A percentile compares a stretch with the other conserved stretches of the same genome.
Evolutionary conservation across 1,140 invertebrate species (phyloP).

Genomic region (Meloidogyne exigua): DNA sequence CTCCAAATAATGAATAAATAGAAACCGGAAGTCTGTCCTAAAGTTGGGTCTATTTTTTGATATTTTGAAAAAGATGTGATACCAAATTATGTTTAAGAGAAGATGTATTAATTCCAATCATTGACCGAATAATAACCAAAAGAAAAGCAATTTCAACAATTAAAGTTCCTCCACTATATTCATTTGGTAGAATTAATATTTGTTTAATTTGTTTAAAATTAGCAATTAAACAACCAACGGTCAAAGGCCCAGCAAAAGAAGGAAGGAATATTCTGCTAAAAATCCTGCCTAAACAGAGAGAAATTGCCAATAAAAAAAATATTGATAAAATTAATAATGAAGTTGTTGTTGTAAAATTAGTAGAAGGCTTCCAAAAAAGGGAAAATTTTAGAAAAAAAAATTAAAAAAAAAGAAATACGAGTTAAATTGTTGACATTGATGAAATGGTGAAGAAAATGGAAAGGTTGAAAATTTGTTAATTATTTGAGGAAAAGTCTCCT

Average conservation of each 20-base stretch:
- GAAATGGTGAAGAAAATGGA: not conserved
- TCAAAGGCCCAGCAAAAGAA: slow-evolving; percentile 29
- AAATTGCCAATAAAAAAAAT: slow-evolving; percentile 41
- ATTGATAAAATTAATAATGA: slow-evolving; percentile 31
- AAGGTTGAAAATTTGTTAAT: not conserved
- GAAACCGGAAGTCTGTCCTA: too few species aligned
- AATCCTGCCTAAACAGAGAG: slow-evolving; percentile 38
- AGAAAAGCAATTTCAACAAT: slow-evolving; percentile 49
- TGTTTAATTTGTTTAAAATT: slow-evolving; percentile 71
- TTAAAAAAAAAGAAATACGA: not conserved
- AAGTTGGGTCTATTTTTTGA: too few species aligned
- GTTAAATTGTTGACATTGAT: not conserved
- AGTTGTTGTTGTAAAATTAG: not conserved
- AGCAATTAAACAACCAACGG: slow-evolving; percentile 74
- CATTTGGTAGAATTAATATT: slow-evolving; percentile 55
- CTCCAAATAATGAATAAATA: too few species aligned
- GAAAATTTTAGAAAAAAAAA: not conserved
- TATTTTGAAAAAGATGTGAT: slow-evolving; percentile 61
- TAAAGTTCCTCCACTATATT: slow-evolving; percentile 64
- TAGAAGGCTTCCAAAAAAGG: not conserved
- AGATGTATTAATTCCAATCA: slow-evolving; percentile 81
- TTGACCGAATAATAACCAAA: slow-evolving; percentile 86
- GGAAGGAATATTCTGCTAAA: slow-evolving; percentile 36
- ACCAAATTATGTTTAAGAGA: slow-evolving; percentile 71
- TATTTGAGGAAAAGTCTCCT: not conserved